These are phyloP conservation scores for Iguana delicatissima DNA, from an alignment of 2,797 vertebrate genomes.

Conservation along the genomic window DNA sequence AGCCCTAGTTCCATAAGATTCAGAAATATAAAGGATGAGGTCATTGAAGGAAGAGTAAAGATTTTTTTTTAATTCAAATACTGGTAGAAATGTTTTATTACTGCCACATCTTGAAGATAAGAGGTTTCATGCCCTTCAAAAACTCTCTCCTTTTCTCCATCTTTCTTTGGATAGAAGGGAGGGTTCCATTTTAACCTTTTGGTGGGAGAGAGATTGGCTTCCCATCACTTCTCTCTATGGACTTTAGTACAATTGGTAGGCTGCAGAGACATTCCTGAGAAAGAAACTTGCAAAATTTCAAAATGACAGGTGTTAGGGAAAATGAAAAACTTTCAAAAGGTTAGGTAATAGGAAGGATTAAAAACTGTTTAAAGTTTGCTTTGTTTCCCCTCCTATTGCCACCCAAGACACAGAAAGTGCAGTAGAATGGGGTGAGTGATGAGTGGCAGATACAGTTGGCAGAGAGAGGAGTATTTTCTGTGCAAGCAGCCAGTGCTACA, in stretches of 20 bases:
- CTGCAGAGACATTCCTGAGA: neutral
- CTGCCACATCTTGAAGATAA: neutral
- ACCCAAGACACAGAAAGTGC: neutral
- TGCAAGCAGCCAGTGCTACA: no score
- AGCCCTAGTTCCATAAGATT: neutral
- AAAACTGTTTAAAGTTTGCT: neutral
- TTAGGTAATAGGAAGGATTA: neutral
- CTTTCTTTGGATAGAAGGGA: no score
- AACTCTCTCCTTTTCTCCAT: no score
- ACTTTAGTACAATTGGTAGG: no score
- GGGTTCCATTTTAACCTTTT: no score
- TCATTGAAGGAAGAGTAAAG: neutral
- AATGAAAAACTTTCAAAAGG: neutral
- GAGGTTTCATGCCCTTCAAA: neutral
- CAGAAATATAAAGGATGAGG: neutral
- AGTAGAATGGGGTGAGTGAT: neutral
- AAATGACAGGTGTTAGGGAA: neutral
- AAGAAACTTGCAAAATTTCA: neutral
- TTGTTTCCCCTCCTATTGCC: neutral
- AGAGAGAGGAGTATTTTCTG: no score
- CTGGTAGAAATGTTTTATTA: neutral
- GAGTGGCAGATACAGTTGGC: neutral
- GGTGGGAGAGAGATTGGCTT: no score
- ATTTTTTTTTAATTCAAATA: neutral
- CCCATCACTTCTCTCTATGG: no score